phyloP scores from a whole-genome alignment of 2,888 invertebrate genomes.

The Heliconius cydno region DNA sequence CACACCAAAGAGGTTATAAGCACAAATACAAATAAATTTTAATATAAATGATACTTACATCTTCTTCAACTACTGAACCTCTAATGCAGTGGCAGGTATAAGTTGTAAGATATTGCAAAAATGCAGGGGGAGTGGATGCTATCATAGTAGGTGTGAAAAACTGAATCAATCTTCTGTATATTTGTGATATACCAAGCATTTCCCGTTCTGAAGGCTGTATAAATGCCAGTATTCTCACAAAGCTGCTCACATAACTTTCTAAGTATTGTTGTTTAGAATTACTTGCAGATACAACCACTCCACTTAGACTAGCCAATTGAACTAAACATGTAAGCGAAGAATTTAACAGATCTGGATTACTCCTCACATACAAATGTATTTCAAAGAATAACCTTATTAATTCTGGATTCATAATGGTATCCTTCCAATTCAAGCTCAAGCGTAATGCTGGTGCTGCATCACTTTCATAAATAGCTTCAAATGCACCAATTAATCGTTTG shows the following conservation, averaged over 20 bases:
- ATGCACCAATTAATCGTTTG: slow-evolving; percentile 87
- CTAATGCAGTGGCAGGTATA: slow-evolving; percentile 76
- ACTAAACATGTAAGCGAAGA: slow-evolving; percentile 92
- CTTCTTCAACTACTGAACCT: slow-evolving; percentile 76
- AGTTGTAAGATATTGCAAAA: slow-evolving; percentile 73
- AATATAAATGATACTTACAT: slow-evolving; percentile 60
- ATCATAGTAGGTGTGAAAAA: slow-evolving; percentile 75
- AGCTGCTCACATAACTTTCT: slow-evolving; percentile 75
- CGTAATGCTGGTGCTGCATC: slow-evolving; percentile 86
- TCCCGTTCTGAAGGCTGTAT: slow-evolving; percentile 75
- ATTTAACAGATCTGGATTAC: slow-evolving; percentile 88
- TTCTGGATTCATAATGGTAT: slow-evolving; percentile 89
- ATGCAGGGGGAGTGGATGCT: slow-evolving; percentile 69
- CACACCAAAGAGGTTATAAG: too few species aligned
- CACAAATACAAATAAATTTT: not conserved
- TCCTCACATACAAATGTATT: slow-evolving; percentile 91
- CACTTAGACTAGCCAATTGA: slow-evolving; percentile 85
- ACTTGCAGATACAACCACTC: slow-evolving; percentile 67
- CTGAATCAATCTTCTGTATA: slow-evolving; percentile 74
- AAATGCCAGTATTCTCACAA: slow-evolving; percentile 73
- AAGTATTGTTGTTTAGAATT: slow-evolving; percentile 75
- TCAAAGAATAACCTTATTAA: slow-evolving; percentile 91
- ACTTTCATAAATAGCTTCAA: slow-evolving; percentile 87
- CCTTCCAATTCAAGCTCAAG: slow-evolving; percentile 87
- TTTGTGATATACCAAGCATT: slow-evolving; percentile 76